Evolutionary conservation across 2,113 vertebrate genomes (phyloP), one percentile per base, ranked within the genome.

Genomic region (Turnix velox): DNA sequence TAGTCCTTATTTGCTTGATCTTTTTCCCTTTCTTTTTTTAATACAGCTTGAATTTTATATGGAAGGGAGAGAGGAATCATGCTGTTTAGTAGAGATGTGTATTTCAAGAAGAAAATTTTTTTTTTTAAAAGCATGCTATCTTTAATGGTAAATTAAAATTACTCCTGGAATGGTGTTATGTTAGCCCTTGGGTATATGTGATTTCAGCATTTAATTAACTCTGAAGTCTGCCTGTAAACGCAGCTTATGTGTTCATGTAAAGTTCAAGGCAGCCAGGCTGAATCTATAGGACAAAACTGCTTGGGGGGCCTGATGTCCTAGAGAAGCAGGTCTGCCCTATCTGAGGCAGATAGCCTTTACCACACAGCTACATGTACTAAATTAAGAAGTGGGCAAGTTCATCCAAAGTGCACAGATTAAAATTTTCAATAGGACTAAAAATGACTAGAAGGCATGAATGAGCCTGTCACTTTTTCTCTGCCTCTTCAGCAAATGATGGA

Each of bases 401-500:
- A 99, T 84, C 92, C 74, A 96, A 98, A 99, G 99, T 98, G 95
- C 99, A 99, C 97, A 90, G 97, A 98, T 98, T 97, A 97, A 97
- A 97, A 97, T 98, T 98, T 97, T 98, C 98, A 98, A 98, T 98
- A 98, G 97, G 97, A 96, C 97, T 98, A 97, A 98, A 98, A 98
- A 98, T 98, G 97, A 98, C 99, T 99, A 96, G 90, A 55, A 99
- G 98, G 98, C 98, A 98, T 98, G 97, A 98, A 97, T 98, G 97
- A 98, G 97, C 97, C 98, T 98, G 98, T 99, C 98, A 98, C 96
- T 97, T 97, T 97, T 88, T 97, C 95, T 98, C 98, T 98, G 97
- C 96, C 96, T 98, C 95, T 88, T 97, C 95, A 93, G 95, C 96
- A 96, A 94, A 84, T 97, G 97, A 98, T 97, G 98, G 97, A 97